Evolutionary conservation across 1,140 invertebrate genomes (phyloP).

Genomic region (Physella acuta): DNA sequence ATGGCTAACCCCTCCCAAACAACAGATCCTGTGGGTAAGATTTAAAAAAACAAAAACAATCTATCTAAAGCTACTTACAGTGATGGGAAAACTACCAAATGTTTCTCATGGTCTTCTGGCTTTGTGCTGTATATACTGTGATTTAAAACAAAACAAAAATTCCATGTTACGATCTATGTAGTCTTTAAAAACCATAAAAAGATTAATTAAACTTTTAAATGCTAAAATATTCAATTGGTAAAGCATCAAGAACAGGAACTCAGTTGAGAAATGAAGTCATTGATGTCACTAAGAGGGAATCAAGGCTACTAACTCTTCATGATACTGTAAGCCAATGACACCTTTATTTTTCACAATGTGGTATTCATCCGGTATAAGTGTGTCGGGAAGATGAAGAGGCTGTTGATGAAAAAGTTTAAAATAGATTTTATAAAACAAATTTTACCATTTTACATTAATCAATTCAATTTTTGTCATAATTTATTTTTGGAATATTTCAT

Average conservation of each 20-base stretch:
- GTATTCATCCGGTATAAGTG: conserved; percentile 58
- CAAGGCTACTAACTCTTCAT: conserved; percentile 58
- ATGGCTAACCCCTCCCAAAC: too few relatives aligned
- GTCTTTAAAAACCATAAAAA: too few relatives aligned
- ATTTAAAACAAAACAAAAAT: conserved; percentile 7
- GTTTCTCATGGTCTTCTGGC: conserved; percentile 57
- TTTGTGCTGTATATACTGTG: conserved; percentile 54
- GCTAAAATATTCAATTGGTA: too few relatives aligned
- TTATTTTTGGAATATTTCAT: too few relatives aligned
- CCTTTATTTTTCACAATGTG: conserved; percentile 60
- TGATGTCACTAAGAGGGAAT: too few relatives aligned
- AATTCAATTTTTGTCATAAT: too few relatives aligned
- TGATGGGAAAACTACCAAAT: conserved; percentile 59
- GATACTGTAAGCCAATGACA: conserved; percentile 54
- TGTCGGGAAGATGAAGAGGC: conserved; percentile 53
- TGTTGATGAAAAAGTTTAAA: conserved; percentile 23
- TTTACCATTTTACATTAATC: too few relatives aligned
- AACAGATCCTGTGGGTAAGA: too few relatives aligned
- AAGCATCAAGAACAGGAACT: too few relatives aligned
- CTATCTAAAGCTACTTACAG: conserved; percentile 48
- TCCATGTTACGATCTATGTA: too few relatives aligned
- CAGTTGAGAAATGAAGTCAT: too few relatives aligned
- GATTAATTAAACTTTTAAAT: too few relatives aligned
- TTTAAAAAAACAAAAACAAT: neutral
- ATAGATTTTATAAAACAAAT: neutral